Conservation (phyloP, 2,113 vertebrate genomes). For the Phoxinus phoxinus region DNA sequence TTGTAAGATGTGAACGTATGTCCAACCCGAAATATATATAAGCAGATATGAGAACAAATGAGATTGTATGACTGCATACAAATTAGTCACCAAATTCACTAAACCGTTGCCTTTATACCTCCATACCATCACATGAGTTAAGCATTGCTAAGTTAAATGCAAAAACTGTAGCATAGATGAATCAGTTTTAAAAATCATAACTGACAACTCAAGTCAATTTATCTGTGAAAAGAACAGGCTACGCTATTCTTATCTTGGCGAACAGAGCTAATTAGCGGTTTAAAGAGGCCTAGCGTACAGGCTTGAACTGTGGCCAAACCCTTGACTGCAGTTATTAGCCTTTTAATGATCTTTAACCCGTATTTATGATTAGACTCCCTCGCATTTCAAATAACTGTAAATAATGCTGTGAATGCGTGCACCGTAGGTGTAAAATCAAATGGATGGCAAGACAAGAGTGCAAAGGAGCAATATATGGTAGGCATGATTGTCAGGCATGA, state of each 20-base stretch:
- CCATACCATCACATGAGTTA: background rate
- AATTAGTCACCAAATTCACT: background rate
- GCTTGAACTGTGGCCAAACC: conserved; percentile 7
- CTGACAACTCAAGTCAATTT: conserved; percentile 1
- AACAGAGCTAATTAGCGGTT: conserved; percentile 9
- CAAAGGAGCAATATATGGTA: background rate
- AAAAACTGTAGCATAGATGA: background rate
- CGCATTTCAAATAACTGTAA: conserved; percentile 21
- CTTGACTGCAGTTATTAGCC: conserved; percentile 14
- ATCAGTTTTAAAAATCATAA: conserved; percentile 19
- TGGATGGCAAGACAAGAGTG: conserved; percentile 5
- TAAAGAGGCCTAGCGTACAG: background rate
- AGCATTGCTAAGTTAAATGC: background rate
- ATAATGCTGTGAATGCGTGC: background rate
- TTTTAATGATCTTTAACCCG: conserved; percentile 31
- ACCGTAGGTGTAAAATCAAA: conserved; percentile 5
- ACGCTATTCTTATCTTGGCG: background rate
- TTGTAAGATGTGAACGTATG: no score
- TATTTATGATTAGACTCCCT: conserved; percentile 4
- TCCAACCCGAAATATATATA: background rate
- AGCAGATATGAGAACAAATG: background rate
- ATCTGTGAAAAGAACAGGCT: background rate
- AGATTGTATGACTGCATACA: background rate
- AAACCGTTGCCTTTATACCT: background rate
- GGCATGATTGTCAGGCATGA: background rate